A percentile compares a stretch with the other conserved stretches of the same genome.
phyloP scores from a whole-genome alignment of 1,140 invertebrate genomes.

The Drosophila obscura region DNA sequence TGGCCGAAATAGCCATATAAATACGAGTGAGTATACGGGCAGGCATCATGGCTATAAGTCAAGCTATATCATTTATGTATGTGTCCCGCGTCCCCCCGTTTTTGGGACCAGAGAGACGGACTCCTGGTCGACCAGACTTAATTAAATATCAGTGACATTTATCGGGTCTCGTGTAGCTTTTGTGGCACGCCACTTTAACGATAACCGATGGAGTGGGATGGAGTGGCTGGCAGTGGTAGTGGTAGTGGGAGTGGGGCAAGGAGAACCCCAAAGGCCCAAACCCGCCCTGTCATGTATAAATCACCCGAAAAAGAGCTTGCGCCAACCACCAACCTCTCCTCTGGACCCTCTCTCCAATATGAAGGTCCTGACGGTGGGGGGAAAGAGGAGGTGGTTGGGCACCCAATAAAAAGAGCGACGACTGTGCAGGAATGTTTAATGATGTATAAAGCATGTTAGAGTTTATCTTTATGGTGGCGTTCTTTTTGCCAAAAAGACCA shows the following conservation, averaged over 20 bases:
- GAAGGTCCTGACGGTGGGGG: neutral
- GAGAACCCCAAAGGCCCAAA: slow-evolving; percentile 18
- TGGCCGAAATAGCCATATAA: slow-evolving; percentile 14
- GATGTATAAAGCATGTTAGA: slow-evolving; percentile 83
- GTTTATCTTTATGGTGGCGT: slow-evolving; percentile 81
- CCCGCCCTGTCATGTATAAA: slow-evolving; percentile 75
- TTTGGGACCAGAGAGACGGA: neutral
- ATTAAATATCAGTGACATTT: slow-evolving; percentile 83
- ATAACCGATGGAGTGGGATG: slow-evolving; percentile 39
- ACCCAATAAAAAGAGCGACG: slow-evolving; percentile 73
- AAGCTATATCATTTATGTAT: slow-evolving; percentile 33
- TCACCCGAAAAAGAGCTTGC: slow-evolving; percentile 67
- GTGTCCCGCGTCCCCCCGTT: slow-evolving; percentile 11
- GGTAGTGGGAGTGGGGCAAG: slow-evolving; percentile 11
- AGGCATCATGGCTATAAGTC: neutral
- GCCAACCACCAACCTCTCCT: slow-evolving; percentile 41
- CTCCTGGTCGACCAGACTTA: slow-evolving; percentile 63
- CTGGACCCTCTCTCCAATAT: neutral
- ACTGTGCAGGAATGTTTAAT: slow-evolving; percentile 82
- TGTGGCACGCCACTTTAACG: slow-evolving; percentile 72
- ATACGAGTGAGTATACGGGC: slow-evolving; percentile 4
- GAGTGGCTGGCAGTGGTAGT: slow-evolving; percentile 14
- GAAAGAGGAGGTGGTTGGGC: slow-evolving; percentile 8
- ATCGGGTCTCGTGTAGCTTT: slow-evolving; percentile 77
- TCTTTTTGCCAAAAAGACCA: slow-evolving; percentile 53